Conservation (phyloP, 2,797 vertebrate genomes). For the Tiaroga cobitis region DNA sequence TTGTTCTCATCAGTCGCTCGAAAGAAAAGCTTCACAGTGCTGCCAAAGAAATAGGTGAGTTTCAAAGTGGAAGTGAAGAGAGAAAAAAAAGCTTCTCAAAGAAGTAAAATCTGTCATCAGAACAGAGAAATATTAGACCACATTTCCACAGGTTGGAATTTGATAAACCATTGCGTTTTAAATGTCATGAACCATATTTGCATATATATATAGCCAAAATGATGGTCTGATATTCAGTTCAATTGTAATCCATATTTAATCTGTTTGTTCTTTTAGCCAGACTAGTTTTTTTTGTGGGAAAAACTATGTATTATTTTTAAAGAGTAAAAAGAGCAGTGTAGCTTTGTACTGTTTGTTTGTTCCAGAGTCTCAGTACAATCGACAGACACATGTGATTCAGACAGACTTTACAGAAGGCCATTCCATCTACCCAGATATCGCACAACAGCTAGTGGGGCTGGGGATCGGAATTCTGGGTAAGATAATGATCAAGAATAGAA, state of each 20-base stretch:
- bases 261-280: background rate
- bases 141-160: background rate
- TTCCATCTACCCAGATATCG: constrained; percentile 76
- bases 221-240: background rate
- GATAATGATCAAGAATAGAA: background rate
- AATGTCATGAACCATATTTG: background rate
- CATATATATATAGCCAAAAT: background rate
- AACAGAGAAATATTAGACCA: background rate
- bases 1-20: constrained; percentile 79
- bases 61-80: background rate
- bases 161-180: background rate
- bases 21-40: constrained; percentile 72
- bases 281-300: background rate
- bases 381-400: constrained; percentile 73
- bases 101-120: background rate
- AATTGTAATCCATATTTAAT: background rate
- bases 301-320: background rate
- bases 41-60: constrained; percentile 79
- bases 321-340: background rate
- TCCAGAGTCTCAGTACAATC: constrained; percentile 71
- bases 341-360: constrained; percentile 14
- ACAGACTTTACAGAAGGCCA: constrained; percentile 78
- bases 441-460: constrained; percentile 70
- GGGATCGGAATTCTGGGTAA: constrained; percentile 84
- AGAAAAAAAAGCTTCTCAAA: background rate